These are phyloP conservation scores for Nephrotoma flavescens DNA, from an alignment of 2,888 invertebrate species.

Conservation along the genomic window DNA sequence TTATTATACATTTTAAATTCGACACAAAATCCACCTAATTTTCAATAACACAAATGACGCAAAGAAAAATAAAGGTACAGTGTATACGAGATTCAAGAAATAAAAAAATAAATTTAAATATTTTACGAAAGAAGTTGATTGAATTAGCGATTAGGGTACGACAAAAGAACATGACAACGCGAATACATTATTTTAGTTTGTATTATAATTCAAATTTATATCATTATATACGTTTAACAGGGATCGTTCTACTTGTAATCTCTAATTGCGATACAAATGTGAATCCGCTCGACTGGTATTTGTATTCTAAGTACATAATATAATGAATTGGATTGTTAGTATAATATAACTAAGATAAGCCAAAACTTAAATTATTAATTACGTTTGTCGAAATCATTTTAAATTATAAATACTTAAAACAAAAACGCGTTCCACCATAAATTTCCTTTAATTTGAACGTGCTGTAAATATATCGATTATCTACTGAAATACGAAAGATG, in stretches of 20 bases:
- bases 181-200: neutral
- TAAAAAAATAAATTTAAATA: neutral
- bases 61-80: neutral
- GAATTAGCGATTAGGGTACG: neutral
- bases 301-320: neutral
- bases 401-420: neutral
- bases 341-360: neutral
- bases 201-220: neutral
- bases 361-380: neutral
- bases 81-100: neutral
- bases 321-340: neutral
- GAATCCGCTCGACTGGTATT: neutral
- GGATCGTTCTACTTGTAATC: neutral
- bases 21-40: neutral
- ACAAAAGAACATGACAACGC: neutral
- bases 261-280: neutral
- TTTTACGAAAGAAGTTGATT: neutral
- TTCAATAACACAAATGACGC: neutral
- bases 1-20: neutral
- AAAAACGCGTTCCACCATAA: neutral
- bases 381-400: neutral
- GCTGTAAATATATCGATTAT: neutral
- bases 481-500: neutral
- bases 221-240: neutral
- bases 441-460: neutral